These are phyloP conservation scores for Agonopterix arenella DNA, from an alignment of 2,888 invertebrate genomes.

Conservation along the genomic window DNA sequence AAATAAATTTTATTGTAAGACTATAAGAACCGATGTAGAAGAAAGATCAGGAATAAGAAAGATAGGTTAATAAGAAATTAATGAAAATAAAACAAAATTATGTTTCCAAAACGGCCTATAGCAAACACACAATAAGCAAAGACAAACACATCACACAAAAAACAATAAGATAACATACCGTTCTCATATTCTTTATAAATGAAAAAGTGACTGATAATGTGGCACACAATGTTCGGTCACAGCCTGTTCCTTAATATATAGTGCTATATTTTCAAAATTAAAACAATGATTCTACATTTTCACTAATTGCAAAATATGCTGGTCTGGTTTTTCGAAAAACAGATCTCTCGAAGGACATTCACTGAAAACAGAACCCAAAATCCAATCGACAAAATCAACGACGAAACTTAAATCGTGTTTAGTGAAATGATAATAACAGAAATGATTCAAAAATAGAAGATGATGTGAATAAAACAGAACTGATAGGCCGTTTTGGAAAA, in stretches of 20 bases:
- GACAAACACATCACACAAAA: constrained; percentile 63
- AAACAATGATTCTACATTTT: constrained; percentile 53
- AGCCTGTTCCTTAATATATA: constrained; percentile 48
- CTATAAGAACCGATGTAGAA: constrained; percentile 36
- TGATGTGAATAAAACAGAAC: constrained; percentile 59
- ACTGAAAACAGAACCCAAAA: constrained; percentile 52
- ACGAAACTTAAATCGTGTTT: constrained; percentile 40
- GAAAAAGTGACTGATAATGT: constrained; percentile 51
- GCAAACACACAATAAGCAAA: constrained; percentile 74
- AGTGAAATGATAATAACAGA: constrained; percentile 60
- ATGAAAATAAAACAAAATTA: constrained; percentile 40
- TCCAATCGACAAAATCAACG: constrained; percentile 31
- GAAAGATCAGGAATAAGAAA: constrained; percentile 49
- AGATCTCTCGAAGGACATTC: constrained; percentile 77
- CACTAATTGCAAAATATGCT: constrained; percentile 44
- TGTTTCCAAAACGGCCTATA: constrained; percentile 76
- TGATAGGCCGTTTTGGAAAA: constrained; percentile 78
- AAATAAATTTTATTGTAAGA: neutral
- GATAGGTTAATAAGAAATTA: constrained; percentile 38
- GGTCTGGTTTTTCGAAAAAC: constrained; percentile 64
- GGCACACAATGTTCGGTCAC: constrained; percentile 51
- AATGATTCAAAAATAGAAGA: constrained; percentile 55
- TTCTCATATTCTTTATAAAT: constrained; percentile 37
- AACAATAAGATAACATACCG: constrained; percentile 59
- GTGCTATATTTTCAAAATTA: constrained; percentile 55